A percentile compares a stretch with the other conserved stretches of the same genome.
Evolutionary conservation across 2,888 invertebrate genomes (phyloP).

Genomic region (Ormia ochracea): DNA sequence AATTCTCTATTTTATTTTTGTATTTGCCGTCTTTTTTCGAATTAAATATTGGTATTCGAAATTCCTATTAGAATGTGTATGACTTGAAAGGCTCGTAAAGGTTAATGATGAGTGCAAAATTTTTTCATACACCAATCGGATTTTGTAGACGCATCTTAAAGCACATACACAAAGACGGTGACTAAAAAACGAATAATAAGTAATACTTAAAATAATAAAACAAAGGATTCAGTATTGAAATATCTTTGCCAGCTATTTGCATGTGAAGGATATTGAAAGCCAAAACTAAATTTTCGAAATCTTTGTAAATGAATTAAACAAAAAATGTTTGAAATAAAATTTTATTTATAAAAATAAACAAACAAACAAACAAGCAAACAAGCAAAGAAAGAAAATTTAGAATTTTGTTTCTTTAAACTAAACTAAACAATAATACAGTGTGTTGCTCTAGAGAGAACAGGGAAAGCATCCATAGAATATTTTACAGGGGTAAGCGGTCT

Average conservation of each 20-base stretch:
- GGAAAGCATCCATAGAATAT: slow-evolving; percentile 6
- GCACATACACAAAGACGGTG: slow-evolving; percentile 60
- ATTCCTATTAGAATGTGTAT: slow-evolving; percentile 43
- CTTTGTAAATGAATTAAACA: background rate
- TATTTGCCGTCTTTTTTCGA: slow-evolving; percentile 46
- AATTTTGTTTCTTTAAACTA: background rate
- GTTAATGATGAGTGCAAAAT: slow-evolving; percentile 65
- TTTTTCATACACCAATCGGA: slow-evolving; percentile 66
- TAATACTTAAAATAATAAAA: slow-evolving; percentile 1
- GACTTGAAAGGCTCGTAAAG: slow-evolving; percentile 61
- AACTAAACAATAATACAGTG: slow-evolving; percentile 24
- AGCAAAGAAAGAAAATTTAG: background rate
- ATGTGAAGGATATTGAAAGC: background rate
- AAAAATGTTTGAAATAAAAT: slow-evolving; percentile 20
- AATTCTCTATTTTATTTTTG: background rate
- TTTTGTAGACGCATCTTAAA: slow-evolving; percentile 64
- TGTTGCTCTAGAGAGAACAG: slow-evolving; percentile 6
- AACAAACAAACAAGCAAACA: too few relatives aligned
- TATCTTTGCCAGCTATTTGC: background rate
- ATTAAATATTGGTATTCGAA: slow-evolving; percentile 63
- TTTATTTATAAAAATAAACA: background rate
- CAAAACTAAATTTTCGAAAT: background rate
- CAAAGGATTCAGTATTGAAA: slow-evolving; percentile 25
- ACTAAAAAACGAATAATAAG: slow-evolving; percentile 34
- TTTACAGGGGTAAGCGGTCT: slow-evolving; percentile 45